phyloP scores from a whole-genome alignment of 2,113 vertebrate species.

The Chelonoidis abingdonii region DNA sequence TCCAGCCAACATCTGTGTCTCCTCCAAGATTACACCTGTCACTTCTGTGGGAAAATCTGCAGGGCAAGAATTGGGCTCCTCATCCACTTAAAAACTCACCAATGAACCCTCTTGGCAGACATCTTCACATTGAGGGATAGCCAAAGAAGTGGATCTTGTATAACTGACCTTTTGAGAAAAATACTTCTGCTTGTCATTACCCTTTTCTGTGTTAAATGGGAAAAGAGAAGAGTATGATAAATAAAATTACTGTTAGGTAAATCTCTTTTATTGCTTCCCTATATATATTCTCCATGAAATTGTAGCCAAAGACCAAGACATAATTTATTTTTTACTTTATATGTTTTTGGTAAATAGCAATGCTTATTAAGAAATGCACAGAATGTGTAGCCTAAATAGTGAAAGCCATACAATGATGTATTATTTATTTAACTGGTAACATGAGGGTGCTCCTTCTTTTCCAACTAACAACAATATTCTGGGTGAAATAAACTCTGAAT shows the following conservation, averaged over 20 bases:
- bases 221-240: background rate
- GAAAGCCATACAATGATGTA: fast-evolving
- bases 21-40: too few species aligned
- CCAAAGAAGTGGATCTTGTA: background rate
- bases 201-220: fast-evolving
- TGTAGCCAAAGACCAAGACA: background rate
- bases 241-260: background rate
- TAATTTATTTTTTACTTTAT: background rate
- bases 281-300: background rate
- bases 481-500: background rate
- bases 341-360: fast-evolving
- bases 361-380: fast-evolving
- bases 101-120: too few species aligned
- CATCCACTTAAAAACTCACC: too few species aligned
- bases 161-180: background rate
- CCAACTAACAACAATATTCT: background rate
- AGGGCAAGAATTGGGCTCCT: too few species aligned
- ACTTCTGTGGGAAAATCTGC: too few species aligned
- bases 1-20: too few species aligned
- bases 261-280: background rate
- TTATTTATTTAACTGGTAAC: background rate
- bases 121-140: too few species aligned
- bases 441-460: background rate
- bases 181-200: background rate
- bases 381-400: background rate